Evolutionary conservation across 2,113 vertebrate genomes (phyloP).

Genomic region (Pampusana beccarii): DNA sequence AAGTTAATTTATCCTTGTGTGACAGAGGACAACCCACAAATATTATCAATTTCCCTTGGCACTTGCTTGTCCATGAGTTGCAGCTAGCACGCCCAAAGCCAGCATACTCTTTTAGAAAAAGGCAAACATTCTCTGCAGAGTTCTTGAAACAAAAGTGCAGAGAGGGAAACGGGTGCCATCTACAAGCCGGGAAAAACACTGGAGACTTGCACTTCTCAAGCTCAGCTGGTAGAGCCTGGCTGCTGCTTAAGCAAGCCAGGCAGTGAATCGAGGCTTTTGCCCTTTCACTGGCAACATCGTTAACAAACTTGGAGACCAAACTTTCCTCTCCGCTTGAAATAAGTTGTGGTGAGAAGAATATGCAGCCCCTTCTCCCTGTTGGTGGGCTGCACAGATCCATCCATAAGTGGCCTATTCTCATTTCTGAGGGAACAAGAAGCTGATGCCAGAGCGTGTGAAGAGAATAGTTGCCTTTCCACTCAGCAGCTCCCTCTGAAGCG

Average conservation of each 20-base stretch:
- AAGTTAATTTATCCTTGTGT: neutral
- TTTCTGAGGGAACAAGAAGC: neutral
- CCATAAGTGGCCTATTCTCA: neutral
- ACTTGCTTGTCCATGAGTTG: neutral
- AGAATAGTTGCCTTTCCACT: constrained; percentile 29
- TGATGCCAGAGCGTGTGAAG: neutral
- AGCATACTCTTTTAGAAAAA: neutral
- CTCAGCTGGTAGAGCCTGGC: neutral
- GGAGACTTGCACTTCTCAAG: neutral
- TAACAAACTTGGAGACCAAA: neutral
- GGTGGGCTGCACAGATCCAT: neutral
- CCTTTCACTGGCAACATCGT: neutral
- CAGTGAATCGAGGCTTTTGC: neutral
- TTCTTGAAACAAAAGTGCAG: neutral
- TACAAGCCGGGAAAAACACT: neutral
- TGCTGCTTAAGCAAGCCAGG: neutral
- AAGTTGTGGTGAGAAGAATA: neutral
- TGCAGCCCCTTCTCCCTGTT: neutral
- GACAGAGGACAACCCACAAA: neutral
- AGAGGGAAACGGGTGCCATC: neutral
- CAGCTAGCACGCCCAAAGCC: neutral
- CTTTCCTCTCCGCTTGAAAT: neutral
- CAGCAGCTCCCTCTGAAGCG: constrained; percentile 51
- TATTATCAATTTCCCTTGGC: neutral
- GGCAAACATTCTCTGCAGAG: neutral